Evolutionary conservation across 2,797 vertebrate genomes (phyloP).

Genomic region (Peromyscus melanophrys): DNA sequence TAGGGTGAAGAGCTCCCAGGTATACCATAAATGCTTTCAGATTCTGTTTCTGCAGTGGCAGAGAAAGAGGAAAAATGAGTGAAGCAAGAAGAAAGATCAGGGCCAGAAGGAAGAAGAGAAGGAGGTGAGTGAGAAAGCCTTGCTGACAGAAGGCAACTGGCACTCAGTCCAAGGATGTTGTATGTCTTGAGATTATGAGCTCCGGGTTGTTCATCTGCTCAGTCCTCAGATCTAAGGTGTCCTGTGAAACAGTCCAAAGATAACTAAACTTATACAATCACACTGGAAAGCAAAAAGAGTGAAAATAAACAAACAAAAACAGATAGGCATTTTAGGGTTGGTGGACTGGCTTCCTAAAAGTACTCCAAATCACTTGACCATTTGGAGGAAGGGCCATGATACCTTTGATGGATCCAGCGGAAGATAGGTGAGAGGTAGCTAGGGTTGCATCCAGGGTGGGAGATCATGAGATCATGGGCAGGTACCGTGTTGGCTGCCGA

Average conservation of each 20-base stretch:
- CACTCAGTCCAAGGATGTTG: background rate
- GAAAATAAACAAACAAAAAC: background rate
- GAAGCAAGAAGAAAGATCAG: background rate
- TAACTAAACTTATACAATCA: background rate
- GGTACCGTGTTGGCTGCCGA: background rate
- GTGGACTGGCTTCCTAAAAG: background rate
- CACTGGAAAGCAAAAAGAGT: background rate
- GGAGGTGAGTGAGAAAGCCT: background rate
- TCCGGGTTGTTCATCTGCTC: background rate
- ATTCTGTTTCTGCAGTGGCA: slow-evolving; percentile 9
- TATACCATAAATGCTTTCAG: background rate
- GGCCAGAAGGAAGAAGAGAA: background rate
- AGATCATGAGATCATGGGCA: background rate
- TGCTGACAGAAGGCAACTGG: background rate
- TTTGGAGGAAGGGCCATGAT: background rate
- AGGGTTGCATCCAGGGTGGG: background rate
- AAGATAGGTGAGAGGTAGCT: background rate
- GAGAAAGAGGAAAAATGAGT: background rate
- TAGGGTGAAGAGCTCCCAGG: background rate
- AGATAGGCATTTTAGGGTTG: too few relatives aligned
- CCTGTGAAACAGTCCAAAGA: background rate
- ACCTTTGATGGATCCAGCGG: background rate
- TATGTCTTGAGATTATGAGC: background rate
- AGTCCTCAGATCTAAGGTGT: background rate
- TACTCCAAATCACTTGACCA: background rate